Evolutionary conservation across 2,113 vertebrate genomes (phyloP).

Genomic region (Malurus alboscapulatus): DNA sequence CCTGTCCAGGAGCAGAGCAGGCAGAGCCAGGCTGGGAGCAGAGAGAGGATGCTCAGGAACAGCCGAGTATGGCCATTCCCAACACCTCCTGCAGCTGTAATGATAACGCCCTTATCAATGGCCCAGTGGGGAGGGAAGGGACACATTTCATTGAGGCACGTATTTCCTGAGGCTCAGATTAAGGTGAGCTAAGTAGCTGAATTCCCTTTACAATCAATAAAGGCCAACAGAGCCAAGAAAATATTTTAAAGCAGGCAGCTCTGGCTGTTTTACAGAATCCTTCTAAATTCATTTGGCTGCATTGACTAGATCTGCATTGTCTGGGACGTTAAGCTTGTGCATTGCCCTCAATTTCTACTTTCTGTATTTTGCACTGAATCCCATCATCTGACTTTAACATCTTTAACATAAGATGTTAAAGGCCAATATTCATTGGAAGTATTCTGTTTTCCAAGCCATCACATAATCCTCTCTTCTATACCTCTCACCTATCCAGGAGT

Average conservation of each 20-base stretch:
- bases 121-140: too few relatives aligned
- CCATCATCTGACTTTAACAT: background rate
- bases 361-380: background rate
- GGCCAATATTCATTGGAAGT: background rate
- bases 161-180: background rate
- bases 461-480: background rate
- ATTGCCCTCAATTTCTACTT: background rate
- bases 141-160: background rate
- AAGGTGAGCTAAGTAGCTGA: background rate
- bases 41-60: background rate
- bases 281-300: background rate
- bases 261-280: background rate
- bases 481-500: background rate
- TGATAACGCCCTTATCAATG: background rate
- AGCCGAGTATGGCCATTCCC: background rate
- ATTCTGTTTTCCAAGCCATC: background rate
- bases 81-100: background rate
- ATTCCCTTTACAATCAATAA: background rate
- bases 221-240: background rate
- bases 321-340: background rate
- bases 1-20: background rate
- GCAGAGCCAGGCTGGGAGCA: background rate
- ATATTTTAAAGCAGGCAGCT: background rate
- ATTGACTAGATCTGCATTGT: background rate
- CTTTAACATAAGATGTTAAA: too few relatives aligned